A percentile compares a stretch with the other conserved stretches of the same genome.
These are phyloP conservation scores for Leucophenga montana DNA, from an alignment of 2,888 invertebrate species.

Conservation along the genomic window DNA sequence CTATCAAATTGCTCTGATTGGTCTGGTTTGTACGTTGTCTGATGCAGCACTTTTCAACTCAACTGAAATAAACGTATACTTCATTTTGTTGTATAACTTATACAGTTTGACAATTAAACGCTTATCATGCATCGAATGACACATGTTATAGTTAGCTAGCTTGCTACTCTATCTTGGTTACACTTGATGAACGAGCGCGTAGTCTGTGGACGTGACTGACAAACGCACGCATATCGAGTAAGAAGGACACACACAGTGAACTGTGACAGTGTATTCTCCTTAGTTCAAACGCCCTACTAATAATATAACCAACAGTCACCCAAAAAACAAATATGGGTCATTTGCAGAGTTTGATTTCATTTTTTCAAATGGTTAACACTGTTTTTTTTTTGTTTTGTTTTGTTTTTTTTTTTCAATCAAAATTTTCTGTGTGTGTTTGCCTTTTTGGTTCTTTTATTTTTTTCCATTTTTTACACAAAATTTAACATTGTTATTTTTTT, in stretches of 20 bases:
- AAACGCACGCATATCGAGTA: not conserved
- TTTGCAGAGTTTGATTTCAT: not conserved
- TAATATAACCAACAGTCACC: not conserved
- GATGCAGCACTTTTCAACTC: not conserved
- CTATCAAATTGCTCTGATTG: not conserved
- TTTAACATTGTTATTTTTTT: not conserved
- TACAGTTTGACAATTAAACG: conserved; percentile 2
- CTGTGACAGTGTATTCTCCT: not conserved
- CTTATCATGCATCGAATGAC: conserved; percentile 7
- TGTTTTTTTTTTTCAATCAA: not conserved
- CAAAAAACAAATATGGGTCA: conserved; percentile 1
- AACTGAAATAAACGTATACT: too few relatives aligned
- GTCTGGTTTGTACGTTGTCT: too few relatives aligned
- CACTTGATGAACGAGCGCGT: not conserved
- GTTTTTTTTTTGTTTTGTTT: not conserved
- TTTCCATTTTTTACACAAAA: too few relatives aligned
- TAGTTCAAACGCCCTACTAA: not conserved
- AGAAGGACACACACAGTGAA: not conserved
- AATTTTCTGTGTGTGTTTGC: conserved; percentile 3
- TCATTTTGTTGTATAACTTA: not conserved
- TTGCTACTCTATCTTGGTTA: not conserved
- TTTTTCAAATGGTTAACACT: not conserved
- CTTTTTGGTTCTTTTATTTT: too few relatives aligned
- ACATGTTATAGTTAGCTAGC: not conserved
- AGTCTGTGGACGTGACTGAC: not conserved